phyloP scores from a whole-genome alignment of 2,888 invertebrate genomes.

The Heliconius cydno region DNA sequence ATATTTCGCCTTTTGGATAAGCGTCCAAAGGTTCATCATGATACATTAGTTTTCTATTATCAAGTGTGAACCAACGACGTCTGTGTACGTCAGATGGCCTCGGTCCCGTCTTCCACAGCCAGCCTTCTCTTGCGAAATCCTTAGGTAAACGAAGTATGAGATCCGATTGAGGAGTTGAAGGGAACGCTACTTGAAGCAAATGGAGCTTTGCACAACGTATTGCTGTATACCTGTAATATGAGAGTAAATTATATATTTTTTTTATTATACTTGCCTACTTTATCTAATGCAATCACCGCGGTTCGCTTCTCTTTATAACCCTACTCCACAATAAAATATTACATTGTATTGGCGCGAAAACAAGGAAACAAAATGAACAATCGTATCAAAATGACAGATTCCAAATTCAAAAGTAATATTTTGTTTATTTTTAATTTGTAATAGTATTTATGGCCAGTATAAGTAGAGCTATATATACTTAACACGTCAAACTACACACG shows the following conservation, averaged over 20 bases:
- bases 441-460: too few species aligned
- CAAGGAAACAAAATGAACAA: too few species aligned
- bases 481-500: too few species aligned
- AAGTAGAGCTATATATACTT: too few species aligned
- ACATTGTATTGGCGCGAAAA: too few species aligned
- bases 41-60: conserved; percentile 96
- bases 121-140: conserved; percentile 94
- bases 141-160: conserved; percentile 88
- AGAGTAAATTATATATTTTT: conserved; percentile 37
- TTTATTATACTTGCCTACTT: background rate
- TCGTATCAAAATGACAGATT: too few species aligned
- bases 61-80: conserved; percentile 94
- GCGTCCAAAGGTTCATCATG: conserved; percentile 94
- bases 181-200: conserved; percentile 92
- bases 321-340: too few species aligned
- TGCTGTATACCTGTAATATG: conserved; percentile 84
- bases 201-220: conserved; percentile 93
- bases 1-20: conserved; percentile 95
- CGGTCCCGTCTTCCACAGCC: conserved; percentile 95
- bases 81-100: conserved; percentile 91
- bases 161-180: conserved; percentile 88
- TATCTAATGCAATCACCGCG: too few species aligned
- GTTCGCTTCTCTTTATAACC: too few species aligned
- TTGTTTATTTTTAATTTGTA: too few species aligned
- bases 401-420: too few species aligned